Conservation (phyloP, 2,113 vertebrate species). For the Sinocyclocheilus anophthalmus region DNA sequence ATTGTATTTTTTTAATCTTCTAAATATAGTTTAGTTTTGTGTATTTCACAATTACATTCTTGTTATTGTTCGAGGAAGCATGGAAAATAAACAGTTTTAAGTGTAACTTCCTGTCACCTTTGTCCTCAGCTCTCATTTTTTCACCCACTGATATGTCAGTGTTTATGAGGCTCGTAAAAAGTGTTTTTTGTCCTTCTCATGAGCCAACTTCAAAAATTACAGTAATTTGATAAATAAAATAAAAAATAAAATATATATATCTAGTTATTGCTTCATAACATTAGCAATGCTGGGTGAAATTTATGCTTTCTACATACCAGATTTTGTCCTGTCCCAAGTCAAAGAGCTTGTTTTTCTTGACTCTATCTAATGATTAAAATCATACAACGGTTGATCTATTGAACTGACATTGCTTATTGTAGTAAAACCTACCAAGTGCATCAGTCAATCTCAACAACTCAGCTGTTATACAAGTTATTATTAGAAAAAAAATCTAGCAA, state of each 20-base stretch:
- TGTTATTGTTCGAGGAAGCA: not conserved
- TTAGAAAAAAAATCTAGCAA: not conserved
- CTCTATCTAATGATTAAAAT: too few species aligned
- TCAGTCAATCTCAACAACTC: not conserved
- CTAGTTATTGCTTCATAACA: not conserved
- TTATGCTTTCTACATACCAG: not conserved
- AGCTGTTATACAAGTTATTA: not conserved
- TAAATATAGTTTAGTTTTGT: constrained; percentile 3
- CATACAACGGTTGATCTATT: too few species aligned
- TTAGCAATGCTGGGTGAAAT: not conserved
- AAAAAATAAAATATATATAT: too few species aligned
- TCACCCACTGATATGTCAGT: not conserved
- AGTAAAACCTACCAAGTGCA: too few species aligned
- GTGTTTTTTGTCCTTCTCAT: too few species aligned
- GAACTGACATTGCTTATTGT: too few species aligned
- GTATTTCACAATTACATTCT: not conserved
- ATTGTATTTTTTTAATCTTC: not conserved
- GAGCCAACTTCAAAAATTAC: not conserved
- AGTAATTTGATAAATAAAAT: too few species aligned
- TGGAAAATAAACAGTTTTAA: not conserved
- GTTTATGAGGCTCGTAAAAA: not conserved
- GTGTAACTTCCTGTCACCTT: not conserved
- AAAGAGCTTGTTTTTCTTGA: too few species aligned
- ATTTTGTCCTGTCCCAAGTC: not conserved
- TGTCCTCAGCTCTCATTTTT: not conserved